Base-by-base conservation (phyloP, 2,113 vertebrate species). In the Thinocorus orbignyianus region DNA sequence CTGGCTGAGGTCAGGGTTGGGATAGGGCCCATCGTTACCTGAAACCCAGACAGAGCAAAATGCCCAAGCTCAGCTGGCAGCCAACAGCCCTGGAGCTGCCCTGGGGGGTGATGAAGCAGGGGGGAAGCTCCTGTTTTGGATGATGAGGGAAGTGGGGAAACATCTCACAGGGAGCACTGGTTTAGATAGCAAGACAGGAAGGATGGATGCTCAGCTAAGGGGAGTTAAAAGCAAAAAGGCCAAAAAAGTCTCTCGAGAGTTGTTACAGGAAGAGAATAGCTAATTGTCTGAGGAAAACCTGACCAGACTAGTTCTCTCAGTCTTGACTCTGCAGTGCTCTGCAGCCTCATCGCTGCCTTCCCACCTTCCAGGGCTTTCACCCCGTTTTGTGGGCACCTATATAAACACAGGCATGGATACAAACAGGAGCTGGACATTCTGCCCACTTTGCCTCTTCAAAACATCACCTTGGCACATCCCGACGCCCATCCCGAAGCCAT, bases 361-460 rank as follows among this genome's bases (percentile, higher is more conserved):
- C 82, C 91, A 48, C 13, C 3, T 62, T 37, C n/a, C 51, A 26
- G 62, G 39, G 62, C 72, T 70, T 10, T 31, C 10, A 19, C n/a
- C 87, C 71, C 24, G 16, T 4, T n/a, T 24, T 8, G 17, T 51
- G 2, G 6, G 0, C 4, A 62, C 52, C 58, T 28, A 68, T 58
- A 68, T 18, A 11, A 41, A 65, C 0, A 6, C 46, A 12, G 10
- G 4, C 39, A 14, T 6, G 2, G 26, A 7, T 24, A 17, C 20
- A 17, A 5, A 35, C 3, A 13, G 37, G 5, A 51, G 1, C 35
- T 6, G 24, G 58, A n/a, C 2, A 0, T 9, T 3, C 60, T 7
- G 62, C 60, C 41, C 1, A 3, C 6, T 6, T 3, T 61, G 49
- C 57, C 72, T 49, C 60, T 14, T 31, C 61, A 7, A 15, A 62